Percentiles rank a stretch among this genome's conserved stretches.
Conservation (phyloP, 2,113 vertebrate species). For the Alces alces region DNA sequence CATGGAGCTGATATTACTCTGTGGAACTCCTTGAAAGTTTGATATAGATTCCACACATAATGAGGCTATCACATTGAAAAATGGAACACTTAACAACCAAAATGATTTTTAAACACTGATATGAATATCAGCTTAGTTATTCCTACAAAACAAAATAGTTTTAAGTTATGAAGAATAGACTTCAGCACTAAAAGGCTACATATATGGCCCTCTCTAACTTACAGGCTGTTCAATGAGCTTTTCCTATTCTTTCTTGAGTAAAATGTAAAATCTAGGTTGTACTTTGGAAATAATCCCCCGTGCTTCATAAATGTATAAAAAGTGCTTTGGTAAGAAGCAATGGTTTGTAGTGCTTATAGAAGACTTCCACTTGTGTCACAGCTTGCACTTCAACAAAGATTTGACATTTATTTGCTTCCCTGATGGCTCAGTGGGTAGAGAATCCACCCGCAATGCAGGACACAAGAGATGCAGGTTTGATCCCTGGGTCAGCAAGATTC, state of each 20-base stretch:
- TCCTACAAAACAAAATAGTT: constrained; percentile 1
- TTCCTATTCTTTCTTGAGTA: background rate
- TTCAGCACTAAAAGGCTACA: background rate
- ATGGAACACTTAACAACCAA: background rate
- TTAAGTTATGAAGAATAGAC: background rate
- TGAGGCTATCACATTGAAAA: background rate
- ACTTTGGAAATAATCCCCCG: background rate
- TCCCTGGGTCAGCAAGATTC: background rate
- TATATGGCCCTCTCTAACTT: background rate
- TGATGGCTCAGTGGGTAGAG: background rate
- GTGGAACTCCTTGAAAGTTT: background rate
- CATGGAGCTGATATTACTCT: background rate
- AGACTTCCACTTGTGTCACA: background rate
- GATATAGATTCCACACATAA: background rate
- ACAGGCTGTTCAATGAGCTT: background rate
- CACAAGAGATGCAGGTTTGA: background rate
- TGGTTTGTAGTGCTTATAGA: background rate
- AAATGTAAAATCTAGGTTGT: background rate
- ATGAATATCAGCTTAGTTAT: background rate
- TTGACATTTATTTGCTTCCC: background rate
- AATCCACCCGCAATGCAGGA: background rate
- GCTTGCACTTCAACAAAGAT: background rate
- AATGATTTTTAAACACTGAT: background rate
- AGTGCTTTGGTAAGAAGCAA: background rate
- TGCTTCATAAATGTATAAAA: background rate